Base-by-base conservation (phyloP, 1,140 invertebrate genomes). In the Bombus waltoni region DNA sequence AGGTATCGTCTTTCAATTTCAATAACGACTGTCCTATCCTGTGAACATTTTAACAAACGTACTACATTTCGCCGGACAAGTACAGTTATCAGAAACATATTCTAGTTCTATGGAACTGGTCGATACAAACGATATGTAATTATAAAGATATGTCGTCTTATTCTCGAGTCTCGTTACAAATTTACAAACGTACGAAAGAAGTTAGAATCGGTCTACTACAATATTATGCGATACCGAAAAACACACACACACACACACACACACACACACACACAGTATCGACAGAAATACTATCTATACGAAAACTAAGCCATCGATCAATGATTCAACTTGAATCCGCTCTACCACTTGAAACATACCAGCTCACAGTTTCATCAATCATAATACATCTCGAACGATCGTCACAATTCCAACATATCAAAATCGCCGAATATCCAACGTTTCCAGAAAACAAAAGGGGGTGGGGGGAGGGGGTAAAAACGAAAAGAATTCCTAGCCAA, bases 1-100 rank as follows among this genome's bases (percentile, higher is more conserved):
- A 66, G 75, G 22, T 59, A 71, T 79, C 53, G 76, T 44, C 74
- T 79, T 84, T 32, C 75, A 35, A 70, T 59, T 35, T 32, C 35
- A 44, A 11, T n/a, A 11, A 15, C 9, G 11, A 18, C 15, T 53
- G 32, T 42, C 25, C 44, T 18, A 35, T 44, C 25, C 71, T 22
- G 18, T 47, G 13, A 22, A 35, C n/a, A 42, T 47, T 73, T 28
- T 25, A 25, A 32, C 42, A 28, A 73, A 22, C 18, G 18, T 53
- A 53, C 22, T 22, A 53, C 22, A 22, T 22, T 6, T 53, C 1
- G 18, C 2, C 18, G 18, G 18, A 53, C 47, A 53, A 22, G 18
- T 53, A 53, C 47, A 53, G 47, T 5, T 53, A 53, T 22, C 47
- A 22, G 47, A 53, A 53, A 53, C 18, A 15, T 18, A 53, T 53